Conservation (phyloP, 2,888 invertebrate species). For the Melinaea marsaeus region DNA sequence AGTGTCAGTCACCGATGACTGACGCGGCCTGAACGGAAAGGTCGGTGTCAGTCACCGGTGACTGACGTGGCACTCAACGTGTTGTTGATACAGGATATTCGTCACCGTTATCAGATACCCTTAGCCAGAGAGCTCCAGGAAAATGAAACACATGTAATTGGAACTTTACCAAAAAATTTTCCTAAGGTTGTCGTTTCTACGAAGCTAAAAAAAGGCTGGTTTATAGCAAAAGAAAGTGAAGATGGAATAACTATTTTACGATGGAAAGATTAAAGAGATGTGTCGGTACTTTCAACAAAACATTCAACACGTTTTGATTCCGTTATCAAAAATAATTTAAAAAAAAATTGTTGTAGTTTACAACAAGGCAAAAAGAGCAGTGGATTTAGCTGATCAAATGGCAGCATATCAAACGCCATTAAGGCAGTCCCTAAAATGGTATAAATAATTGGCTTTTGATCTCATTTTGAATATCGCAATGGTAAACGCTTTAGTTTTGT, state of each 20-base stretch:
- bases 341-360: slow-evolving; percentile 34
- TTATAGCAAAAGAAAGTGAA: slow-evolving; percentile 29
- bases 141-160: slow-evolving; percentile 37
- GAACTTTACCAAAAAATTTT: slow-evolving; percentile 30
- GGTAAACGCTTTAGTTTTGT: slow-evolving; percentile 29
- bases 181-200: slow-evolving; percentile 25
- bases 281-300: slow-evolving; percentile 31
- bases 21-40: too few relatives aligned
- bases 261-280: slow-evolving; percentile 33
- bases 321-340: slow-evolving; percentile 18
- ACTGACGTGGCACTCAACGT: too few relatives aligned
- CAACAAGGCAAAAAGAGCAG: slow-evolving; percentile 33
- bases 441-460: slow-evolving; percentile 34
- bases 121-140: slow-evolving; percentile 34
- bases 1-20: too few relatives aligned
- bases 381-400: slow-evolving; percentile 36
- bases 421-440: slow-evolving; percentile 34
- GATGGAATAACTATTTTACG: slow-evolving; percentile 28
- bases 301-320: slow-evolving; percentile 17
- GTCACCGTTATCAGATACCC: slow-evolving; percentile 39
- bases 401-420: slow-evolving; percentile 34
- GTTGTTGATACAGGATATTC: slow-evolving; percentile 32
- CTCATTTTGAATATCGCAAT: slow-evolving; percentile 33
- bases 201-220: slow-evolving; percentile 31
- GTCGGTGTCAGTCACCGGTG: too few relatives aligned